These are phyloP conservation scores for Holcopasites calliopsidis DNA, from an alignment of 1,140 invertebrate genomes.

Conservation along the genomic window DNA sequence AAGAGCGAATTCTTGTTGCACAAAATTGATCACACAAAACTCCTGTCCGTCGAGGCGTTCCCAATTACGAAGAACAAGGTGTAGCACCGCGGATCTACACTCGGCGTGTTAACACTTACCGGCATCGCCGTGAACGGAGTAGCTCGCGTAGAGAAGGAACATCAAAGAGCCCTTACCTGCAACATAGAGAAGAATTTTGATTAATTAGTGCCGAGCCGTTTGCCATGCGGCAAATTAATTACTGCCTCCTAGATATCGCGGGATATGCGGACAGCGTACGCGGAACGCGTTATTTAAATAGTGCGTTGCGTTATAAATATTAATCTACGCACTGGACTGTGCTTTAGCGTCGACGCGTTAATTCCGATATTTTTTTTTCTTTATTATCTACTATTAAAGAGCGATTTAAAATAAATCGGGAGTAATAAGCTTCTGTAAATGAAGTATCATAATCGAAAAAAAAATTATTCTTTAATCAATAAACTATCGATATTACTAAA, in stretches of 20 bases:
- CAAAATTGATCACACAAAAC: neutral
- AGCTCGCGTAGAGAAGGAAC: conserved; percentile 4
- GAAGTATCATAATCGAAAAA: too few relatives aligned
- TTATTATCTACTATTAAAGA: too few relatives aligned
- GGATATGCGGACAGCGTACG: conserved; percentile 24
- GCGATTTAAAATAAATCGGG: too few relatives aligned
- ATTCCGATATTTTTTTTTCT: too few relatives aligned
- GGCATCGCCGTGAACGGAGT: neutral
- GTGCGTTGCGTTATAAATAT: conserved; percentile 70
- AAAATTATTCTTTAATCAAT: too few relatives aligned
- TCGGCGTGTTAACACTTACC: conserved; percentile 44
- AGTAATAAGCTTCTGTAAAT: too few relatives aligned
- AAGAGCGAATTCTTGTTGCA: neutral
- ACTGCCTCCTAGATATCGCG: conserved; percentile 19
- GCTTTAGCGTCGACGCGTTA: too few relatives aligned
- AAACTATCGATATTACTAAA: too few relatives aligned
- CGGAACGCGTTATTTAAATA: conserved; percentile 58
- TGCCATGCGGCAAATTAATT: conserved; percentile 43
- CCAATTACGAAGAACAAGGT: conserved; percentile 16
- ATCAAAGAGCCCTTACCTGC: conserved; percentile 70
- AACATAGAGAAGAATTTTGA: conserved; percentile 51
- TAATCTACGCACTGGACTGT: conserved; percentile 53
- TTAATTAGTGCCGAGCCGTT: conserved; percentile 44
- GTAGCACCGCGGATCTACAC: neutral
- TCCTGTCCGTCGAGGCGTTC: neutral